Evolutionary conservation across 1,140 invertebrate species (phyloP), one percentile per base, ranked within the genome.

Genomic region (Drosophila eugracilis): DNA sequence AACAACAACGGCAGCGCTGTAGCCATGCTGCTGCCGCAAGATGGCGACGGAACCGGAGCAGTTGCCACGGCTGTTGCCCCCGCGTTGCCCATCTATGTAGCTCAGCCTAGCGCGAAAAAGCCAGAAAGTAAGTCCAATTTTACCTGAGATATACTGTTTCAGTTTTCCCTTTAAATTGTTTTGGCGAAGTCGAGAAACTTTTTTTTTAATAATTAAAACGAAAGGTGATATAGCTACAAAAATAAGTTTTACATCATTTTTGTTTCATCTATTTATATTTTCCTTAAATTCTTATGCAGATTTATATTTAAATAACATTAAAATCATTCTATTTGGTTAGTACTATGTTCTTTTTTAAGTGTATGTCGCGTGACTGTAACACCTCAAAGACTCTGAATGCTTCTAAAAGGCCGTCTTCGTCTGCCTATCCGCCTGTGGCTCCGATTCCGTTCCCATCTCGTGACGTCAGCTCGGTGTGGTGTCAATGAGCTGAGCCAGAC

Each of bases 91-190:
- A 44, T 70, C 24, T 83, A 57, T 42, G 58, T 76, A 14, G 71
- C 75, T 22, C 66, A 55, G 66, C 81, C 75, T 5, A 50, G 22
- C 53, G 66, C 53, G 48, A 88, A 78, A 57, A 88, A 88, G 58
- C 83, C 60, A 48, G 70, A 88, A 75, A 88, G 83, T 88, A 88
- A 88, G 83, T 88, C 9, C 15, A 24, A 49, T 32, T 32, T 37
- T 9, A 7, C 7, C 14, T 37, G 2, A 17, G 14, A 17, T 14
- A 5, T 15, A 6, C 15, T 17, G 14, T 3, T 0, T 30, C 28
- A 3, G 28, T 10, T 30, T 30, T 30, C 9, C 9, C 28, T 7
- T 7, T 28, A 1, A 9, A 28, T 7, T 28, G 26, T 7, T 7
- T 28, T 7, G 3, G n/a, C n/a, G n/a, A n/a, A n/a, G n/a, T n/a